These are phyloP conservation scores for Mizuhopecten yessoensis DNA, from an alignment of 1,140 invertebrate genomes.

Conservation along the genomic window DNA sequence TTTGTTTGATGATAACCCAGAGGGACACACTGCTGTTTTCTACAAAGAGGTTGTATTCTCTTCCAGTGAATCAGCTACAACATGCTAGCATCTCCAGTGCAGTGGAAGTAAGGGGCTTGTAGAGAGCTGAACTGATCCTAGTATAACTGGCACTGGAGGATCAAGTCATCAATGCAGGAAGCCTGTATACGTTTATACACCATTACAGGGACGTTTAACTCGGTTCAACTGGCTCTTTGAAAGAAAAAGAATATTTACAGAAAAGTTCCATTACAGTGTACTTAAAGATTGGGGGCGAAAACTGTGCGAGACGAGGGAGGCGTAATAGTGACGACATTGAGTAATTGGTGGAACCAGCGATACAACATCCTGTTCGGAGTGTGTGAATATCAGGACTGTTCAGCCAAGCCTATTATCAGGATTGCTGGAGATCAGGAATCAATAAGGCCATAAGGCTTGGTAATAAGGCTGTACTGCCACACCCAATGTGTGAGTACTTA, in stretches of 20 bases:
- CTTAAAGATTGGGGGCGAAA: background rate
- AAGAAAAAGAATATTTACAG: background rate
- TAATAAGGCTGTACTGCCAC: no score
- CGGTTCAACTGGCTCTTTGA: conserved; percentile 31
- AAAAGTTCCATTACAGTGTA: conserved; percentile 39
- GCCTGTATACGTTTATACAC: background rate
- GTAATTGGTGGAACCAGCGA: no score
- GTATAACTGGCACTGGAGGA: background rate
- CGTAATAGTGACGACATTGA: no score
- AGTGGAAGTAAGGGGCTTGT: conserved; percentile 13
- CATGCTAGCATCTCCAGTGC: background rate
- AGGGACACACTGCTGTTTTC: background rate
- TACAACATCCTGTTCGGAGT: no score
- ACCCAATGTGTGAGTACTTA: no score
- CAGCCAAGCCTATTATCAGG: no score
- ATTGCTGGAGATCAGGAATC: no score
- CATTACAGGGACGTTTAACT: background rate
- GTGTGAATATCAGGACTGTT: no score
- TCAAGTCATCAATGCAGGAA: conserved; percentile 1
- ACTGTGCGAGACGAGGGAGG: background rate
- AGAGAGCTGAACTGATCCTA: background rate
- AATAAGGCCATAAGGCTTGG: no score
- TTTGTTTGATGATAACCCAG: background rate
- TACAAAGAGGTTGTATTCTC: background rate
- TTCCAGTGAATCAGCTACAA: background rate